Evolutionary conservation across 2,888 invertebrate species (phyloP), one percentile per base, ranked within the genome.

Genomic region (Plebejus anna): DNA sequence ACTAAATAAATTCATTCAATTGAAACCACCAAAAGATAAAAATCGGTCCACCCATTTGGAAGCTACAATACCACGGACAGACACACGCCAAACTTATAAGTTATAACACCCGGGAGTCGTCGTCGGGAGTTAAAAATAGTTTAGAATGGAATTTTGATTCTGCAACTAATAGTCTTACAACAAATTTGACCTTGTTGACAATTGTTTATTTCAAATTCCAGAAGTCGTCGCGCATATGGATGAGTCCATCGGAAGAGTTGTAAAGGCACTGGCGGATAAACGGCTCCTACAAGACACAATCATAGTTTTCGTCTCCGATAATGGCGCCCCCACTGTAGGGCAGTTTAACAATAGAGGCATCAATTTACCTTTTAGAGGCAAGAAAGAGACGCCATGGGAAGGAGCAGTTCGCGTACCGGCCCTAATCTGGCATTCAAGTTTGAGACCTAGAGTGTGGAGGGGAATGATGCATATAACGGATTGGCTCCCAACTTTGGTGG

Each of bases 301-400:
- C 38, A 95, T 99, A 70, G 87, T 98, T 2, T 99, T 99, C 85
- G 96, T 97, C 80, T 97, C 98, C 7, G 99, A 99, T 86, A 98
- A 98, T 85, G 98, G 98, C 0, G 97, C 96, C 0, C 97, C 97
- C 0, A 96, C 97, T 0, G 94, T 95, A 70, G 98, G 97, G 0
- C 86, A 95, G 70, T 96, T 97, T 83, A 92, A 94, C 75, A 98
- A 98, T 86, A 95, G 95, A 80, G 97, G 96, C 0, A 96, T 97
- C 4, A 97, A 97, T 87, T 95, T 96, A 90, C 97, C 97, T 3
- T 92, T 97, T 0, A 94, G 96, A 85, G 97, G 97, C 28, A 97
- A 96, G 86, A 98, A 98, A 89, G 94, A 95, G 81, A 96, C 97
- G 0, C 94, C 97, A 0, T 98, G 96, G 95, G 98, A 99, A 89